Conservation (phyloP, 2,888 invertebrate genomes). For the Xylocampa areola region DNA sequence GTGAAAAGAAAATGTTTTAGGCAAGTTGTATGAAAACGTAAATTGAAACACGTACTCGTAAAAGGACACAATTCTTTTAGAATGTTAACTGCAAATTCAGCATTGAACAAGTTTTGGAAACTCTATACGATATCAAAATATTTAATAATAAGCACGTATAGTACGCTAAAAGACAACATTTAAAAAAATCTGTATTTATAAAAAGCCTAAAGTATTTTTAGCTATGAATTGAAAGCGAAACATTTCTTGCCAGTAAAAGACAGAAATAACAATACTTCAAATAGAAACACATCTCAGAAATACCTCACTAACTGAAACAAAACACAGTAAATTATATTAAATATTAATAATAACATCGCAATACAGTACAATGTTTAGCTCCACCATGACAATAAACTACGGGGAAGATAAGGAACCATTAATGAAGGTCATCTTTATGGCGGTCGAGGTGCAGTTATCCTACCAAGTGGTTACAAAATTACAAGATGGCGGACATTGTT, state of each 20-base stretch:
- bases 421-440: conserved; percentile 65
- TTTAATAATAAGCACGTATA: too few species aligned
- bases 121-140: too few species aligned
- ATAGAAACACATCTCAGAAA: conserved; percentile 10
- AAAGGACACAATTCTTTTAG: too few species aligned
- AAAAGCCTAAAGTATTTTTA: conserved; percentile 11
- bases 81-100: too few species aligned
- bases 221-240: conserved; percentile 21
- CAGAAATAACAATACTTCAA: conserved; percentile 25
- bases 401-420: conserved; percentile 58
- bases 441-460: conserved; percentile 53
- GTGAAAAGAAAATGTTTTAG: conserved; percentile 35
- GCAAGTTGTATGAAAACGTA: conserved; percentile 4
- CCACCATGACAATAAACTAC: conserved; percentile 57
- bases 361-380: conserved; percentile 51
- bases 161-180: too few species aligned
- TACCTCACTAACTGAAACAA: conserved; percentile 27
- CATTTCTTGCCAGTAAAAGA: neutral
- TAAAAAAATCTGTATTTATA: neutral
- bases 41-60: conserved; percentile 3
- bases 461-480: conserved; percentile 37
- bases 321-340: conserved; percentile 52
- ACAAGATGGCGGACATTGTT: conserved; percentile 45
- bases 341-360: conserved; percentile 52
- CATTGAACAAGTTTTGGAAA: too few species aligned